phyloP scores from a whole-genome alignment of 2,888 invertebrate species.

The Drosophila maculinotata region DNA sequence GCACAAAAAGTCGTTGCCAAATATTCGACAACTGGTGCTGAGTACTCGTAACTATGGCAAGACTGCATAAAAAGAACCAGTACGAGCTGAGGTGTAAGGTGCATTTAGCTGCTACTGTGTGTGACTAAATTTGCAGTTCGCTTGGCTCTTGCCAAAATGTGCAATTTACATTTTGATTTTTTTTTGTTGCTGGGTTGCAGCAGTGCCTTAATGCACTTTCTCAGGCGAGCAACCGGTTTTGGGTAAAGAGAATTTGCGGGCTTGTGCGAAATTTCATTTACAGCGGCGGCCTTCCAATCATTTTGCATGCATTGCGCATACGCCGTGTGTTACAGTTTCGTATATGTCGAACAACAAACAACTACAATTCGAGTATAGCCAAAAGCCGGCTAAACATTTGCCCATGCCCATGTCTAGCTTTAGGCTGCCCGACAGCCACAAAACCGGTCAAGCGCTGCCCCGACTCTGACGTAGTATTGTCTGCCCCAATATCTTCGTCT shows the following conservation, averaged over 20 bases:
- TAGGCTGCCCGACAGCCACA: slow-evolving; percentile 11
- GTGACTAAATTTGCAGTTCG: slow-evolving; percentile 23
- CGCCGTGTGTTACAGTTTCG: slow-evolving; percentile 66
- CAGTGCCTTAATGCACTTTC: slow-evolving; percentile 73
- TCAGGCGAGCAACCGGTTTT: slow-evolving; percentile 70
- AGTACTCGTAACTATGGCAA: slow-evolving; percentile 53
- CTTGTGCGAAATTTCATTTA: slow-evolving; percentile 69
- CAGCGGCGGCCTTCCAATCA: slow-evolving; percentile 64
- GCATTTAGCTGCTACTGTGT: slow-evolving; percentile 33
- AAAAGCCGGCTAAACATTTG: slow-evolving; percentile 55
- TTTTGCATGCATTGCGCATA: slow-evolving; percentile 77
- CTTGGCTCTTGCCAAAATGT: slow-evolving; percentile 55
- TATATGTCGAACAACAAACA: slow-evolving; percentile 32
- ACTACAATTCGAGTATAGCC: slow-evolving; percentile 21
- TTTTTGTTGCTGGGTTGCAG: slow-evolving; percentile 3
- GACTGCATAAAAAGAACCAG: slow-evolving; percentile 54
- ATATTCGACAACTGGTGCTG: slow-evolving; percentile 49
- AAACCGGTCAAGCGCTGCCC: slow-evolving; percentile 58
- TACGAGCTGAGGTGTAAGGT: slow-evolving; percentile 53
- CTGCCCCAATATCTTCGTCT: slow-evolving; percentile 25
- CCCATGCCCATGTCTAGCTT: slow-evolving; percentile 43
- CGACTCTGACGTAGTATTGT: slow-evolving; percentile 63
- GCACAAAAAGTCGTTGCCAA: slow-evolving; percentile 64
- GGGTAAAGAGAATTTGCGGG: slow-evolving; percentile 63
- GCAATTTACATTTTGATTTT: slow-evolving; percentile 72